These are phyloP conservation scores for Melanogrammus aeglefinus DNA, from an alignment of 2,797 vertebrate genomes.

Conservation along the genomic window DNA sequence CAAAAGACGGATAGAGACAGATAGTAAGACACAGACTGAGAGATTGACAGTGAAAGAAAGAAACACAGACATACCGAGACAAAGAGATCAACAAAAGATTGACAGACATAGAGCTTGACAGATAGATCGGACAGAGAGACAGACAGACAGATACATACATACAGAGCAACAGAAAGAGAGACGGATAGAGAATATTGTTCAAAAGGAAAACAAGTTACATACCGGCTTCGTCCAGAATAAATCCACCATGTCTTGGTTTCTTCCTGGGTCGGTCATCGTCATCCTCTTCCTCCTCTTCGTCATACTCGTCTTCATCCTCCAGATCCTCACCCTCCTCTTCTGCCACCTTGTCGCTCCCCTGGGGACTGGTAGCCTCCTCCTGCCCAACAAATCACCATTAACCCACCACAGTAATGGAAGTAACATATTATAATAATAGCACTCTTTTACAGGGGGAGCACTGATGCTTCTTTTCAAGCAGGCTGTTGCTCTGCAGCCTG, in stretches of 20 bases:
- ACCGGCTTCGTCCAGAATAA: slow-evolving; percentile 95
- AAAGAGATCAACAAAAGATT: too few species aligned
- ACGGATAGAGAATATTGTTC: too few species aligned
- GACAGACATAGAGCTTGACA: too few species aligned
- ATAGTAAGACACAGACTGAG: too few species aligned
- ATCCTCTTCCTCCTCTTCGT: slow-evolving; percentile 92
- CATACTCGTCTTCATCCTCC: slow-evolving; percentile 89
- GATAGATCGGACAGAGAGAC: too few species aligned
- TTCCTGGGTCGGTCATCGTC: slow-evolving; percentile 89
- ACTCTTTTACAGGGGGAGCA: too few species aligned
- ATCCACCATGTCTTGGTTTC: slow-evolving; percentile 86
- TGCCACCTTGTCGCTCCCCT: slow-evolving; percentile 85
- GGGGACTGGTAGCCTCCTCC: slow-evolving; percentile 77
- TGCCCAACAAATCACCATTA: slow-evolving; percentile 30
- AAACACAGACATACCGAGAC: background rate
- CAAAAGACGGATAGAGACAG: too few species aligned
- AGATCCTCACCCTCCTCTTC: slow-evolving; percentile 87
- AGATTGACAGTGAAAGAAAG: background rate
- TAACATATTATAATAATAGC: too few species aligned
- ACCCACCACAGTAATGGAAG: background rate
- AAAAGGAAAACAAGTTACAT: slow-evolving; percentile 10
- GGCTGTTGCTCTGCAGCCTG: too few species aligned
- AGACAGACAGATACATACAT: background rate
- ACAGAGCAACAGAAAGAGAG: background rate
- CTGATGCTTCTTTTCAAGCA: too few species aligned